A percentile compares a stretch with the other conserved stretches of the same genome.
phyloP scores from a whole-genome alignment of 2,113 vertebrate genomes.

The Sisor rabdophorus region DNA sequence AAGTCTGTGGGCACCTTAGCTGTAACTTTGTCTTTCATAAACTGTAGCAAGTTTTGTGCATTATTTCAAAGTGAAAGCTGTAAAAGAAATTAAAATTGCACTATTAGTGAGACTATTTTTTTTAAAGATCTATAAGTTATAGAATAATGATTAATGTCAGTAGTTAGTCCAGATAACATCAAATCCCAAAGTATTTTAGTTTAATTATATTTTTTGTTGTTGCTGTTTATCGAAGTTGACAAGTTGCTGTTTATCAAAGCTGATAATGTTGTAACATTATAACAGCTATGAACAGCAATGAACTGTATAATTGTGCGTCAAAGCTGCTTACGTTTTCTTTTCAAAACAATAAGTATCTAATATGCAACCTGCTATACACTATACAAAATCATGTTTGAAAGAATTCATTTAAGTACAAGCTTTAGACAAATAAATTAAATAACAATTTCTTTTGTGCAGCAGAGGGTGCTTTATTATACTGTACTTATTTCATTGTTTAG shows the following conservation, averaged over 20 bases:
- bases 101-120: neutral
- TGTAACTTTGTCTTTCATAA: no score
- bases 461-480: neutral
- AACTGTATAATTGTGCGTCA: no score
- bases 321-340: no score
- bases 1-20: no score
- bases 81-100: no score
- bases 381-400: no score
- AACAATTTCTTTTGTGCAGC: neutral
- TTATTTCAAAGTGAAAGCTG: neutral
- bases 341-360: no score
- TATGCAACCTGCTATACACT: no score
- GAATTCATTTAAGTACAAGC: no score
- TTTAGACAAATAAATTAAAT: neutral
- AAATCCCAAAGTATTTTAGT: neutral
- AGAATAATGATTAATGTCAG: neutral
- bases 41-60: neutral
- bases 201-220: neutral
- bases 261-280: neutral
- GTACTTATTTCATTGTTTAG: neutral
- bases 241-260: neutral
- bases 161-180: neutral
- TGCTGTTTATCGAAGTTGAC: no score
- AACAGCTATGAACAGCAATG: no score
- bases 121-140: neutral